phyloP scores from a whole-genome alignment of 2,113 vertebrate genomes.

The Caranx ignobilis region DNA sequence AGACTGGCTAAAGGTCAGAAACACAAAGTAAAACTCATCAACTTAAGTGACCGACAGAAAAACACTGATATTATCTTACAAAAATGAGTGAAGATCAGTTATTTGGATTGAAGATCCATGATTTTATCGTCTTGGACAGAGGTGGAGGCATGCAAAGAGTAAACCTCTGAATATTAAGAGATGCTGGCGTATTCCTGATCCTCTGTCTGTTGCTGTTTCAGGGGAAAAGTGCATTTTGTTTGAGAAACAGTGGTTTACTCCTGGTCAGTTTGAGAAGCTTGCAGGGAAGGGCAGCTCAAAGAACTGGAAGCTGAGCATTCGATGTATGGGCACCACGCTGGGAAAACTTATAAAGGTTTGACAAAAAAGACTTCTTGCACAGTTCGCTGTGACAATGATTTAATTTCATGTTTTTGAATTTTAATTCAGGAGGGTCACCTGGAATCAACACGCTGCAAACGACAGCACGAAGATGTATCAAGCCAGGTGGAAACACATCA shows the following conservation, averaged over 20 bases:
- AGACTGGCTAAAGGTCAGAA: slow-evolving; percentile 75
- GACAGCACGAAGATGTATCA: background rate
- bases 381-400: background rate
- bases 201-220: slow-evolving; percentile 32
- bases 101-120: background rate
- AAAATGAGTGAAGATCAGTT: background rate
- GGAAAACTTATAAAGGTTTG: slow-evolving; percentile 73
- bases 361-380: background rate
- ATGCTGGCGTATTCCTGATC: background rate
- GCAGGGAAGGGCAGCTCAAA: slow-evolving; percentile 50
- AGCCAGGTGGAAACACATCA: background rate
- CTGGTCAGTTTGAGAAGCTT: slow-evolving; percentile 69
- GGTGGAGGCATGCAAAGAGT: background rate
- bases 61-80: background rate
- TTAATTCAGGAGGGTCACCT: slow-evolving; percentile 48
- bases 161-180: background rate
- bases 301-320: slow-evolving; percentile 82
- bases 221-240: slow-evolving; percentile 71
- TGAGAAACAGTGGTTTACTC: slow-evolving; percentile 63
- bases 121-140: background rate
- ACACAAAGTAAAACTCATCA: background rate
- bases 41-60: background rate
- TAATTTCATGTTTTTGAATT: background rate
- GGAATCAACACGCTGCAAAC: background rate
- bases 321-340: slow-evolving; percentile 54